Evolutionary conservation across 2,113 vertebrate species (phyloP), one percentile per base, ranked within the genome.

Genomic region (Cyprinodon tularosa): DNA sequence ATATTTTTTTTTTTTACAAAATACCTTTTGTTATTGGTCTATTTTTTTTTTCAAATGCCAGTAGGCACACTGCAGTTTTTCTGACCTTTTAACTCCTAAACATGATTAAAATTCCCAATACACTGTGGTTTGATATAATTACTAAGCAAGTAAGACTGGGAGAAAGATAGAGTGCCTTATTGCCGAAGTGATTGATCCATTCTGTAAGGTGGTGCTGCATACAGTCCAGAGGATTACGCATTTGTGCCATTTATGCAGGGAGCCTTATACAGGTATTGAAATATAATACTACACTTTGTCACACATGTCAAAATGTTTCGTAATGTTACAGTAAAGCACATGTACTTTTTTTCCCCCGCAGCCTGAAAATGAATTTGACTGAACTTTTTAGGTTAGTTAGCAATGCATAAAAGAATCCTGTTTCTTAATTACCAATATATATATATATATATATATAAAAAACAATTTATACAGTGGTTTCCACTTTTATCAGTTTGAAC

Each of bases 81-180:
- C 66, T 85, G 78, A 88, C 84, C 85, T 86, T 88, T 81, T 78
- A 77, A 71, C 68, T 77, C 68, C 70, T 71, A 72, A 76, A 74
- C 39, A 12, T 82, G 77, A 85, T 88, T 86, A 83, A 82, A 87
- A 80, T 53, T 42, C 44, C 22, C 72, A 53, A 78, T 83, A 81
- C 68, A 75, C 37, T 8, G 2, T 74, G 36, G 66, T 64, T 67
- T 67, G 65, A 69, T 77, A 75, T 80, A 84, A 88, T 85, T 81
- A 81, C 66, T 15, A 37, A 61, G 38, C 44, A 62, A 70, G 5
- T 38, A 63, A 78, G 66, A 47, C 22, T 63, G 36, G n/a, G 66
- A 66, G n/a, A 44, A 69, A 74, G 17, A 64, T 42, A 22, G n/a
- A 72, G 67, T 76, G 50, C 47, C 72, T 78, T 57, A 68, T 29